phyloP scores from a whole-genome alignment of 2,797 vertebrate genomes.

The Sciurus vulgaris region DNA sequence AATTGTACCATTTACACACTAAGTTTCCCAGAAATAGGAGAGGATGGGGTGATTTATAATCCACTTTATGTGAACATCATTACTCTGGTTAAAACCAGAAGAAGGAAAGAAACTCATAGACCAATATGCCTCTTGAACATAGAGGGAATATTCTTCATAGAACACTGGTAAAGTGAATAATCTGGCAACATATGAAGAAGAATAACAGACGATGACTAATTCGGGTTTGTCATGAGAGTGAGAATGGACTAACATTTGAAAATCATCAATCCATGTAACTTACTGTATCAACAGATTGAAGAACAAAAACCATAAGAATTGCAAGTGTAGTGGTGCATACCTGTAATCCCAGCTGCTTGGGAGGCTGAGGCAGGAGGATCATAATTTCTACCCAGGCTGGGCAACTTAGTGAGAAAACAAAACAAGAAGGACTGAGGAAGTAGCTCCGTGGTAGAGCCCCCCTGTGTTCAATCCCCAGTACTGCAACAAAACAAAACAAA shows the following conservation, averaged over 20 bases:
- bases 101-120: background rate
- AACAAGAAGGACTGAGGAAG: too few species aligned
- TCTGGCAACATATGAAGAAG: background rate
- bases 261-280: background rate
- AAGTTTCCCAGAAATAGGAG: background rate
- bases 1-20: background rate
- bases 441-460: too few species aligned
- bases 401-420: too few species aligned
- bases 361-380: too few species aligned
- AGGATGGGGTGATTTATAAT: background rate
- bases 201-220: background rate
- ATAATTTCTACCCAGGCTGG: too few species aligned
- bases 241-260: background rate
- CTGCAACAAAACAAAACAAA: background rate
- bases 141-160: background rate
- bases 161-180: background rate
- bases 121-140: background rate
- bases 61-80: background rate
- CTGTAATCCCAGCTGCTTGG: too few species aligned
- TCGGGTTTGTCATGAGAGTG: background rate
- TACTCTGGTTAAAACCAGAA: background rate
- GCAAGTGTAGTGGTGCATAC: too few species aligned
- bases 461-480: too few species aligned
- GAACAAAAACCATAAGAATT: too few species aligned
- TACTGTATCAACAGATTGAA: background rate